These are phyloP conservation scores for Atherinomorus stipes DNA, from an alignment of 2,113 vertebrate species.

Conservation along the genomic window DNA sequence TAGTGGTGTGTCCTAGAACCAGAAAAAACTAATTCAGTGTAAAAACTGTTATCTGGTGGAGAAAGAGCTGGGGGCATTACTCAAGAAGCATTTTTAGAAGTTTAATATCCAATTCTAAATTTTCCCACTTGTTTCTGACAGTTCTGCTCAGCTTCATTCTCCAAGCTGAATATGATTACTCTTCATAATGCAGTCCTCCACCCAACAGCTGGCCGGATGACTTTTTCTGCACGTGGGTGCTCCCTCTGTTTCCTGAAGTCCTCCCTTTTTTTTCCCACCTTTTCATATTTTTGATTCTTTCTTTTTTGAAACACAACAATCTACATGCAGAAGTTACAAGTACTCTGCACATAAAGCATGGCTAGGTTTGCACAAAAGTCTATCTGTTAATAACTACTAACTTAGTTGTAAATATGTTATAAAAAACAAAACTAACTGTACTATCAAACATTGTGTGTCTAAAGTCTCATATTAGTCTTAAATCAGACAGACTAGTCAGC, in stretches of 20 bases:
- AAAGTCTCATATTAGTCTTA: neutral
- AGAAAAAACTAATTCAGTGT: slow-evolving; percentile 55
- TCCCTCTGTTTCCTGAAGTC: slow-evolving; percentile 25
- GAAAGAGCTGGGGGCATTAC: slow-evolving; percentile 50
- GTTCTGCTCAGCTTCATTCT: slow-evolving; percentile 58
- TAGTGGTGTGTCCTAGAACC: slow-evolving; percentile 41
- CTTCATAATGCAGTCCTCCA: slow-evolving; percentile 68
- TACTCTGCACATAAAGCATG: neutral
- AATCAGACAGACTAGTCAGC: neutral
- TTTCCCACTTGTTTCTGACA: slow-evolving; percentile 55
- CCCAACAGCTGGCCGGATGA: slow-evolving; percentile 66
- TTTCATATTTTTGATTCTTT: slow-evolving; percentile 12
- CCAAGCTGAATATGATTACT: slow-evolving; percentile 67
- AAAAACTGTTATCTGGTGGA: slow-evolving; percentile 64
- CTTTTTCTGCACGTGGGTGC: slow-evolving; percentile 44
- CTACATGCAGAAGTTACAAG: neutral
- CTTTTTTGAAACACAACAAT: slow-evolving; percentile 22
- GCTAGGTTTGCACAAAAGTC: neutral
- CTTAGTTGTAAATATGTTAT: neutral
- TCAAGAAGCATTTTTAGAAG: slow-evolving; percentile 63
- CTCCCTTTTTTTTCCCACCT: slow-evolving; percentile 25
- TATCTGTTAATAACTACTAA: neutral
- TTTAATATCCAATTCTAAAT: slow-evolving; percentile 65
- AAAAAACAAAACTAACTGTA: neutral
- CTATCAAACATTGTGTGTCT: neutral